phyloP scores from a whole-genome alignment of 2,113 vertebrate genomes.

The Mesoclemmys tuberculata region DNA sequence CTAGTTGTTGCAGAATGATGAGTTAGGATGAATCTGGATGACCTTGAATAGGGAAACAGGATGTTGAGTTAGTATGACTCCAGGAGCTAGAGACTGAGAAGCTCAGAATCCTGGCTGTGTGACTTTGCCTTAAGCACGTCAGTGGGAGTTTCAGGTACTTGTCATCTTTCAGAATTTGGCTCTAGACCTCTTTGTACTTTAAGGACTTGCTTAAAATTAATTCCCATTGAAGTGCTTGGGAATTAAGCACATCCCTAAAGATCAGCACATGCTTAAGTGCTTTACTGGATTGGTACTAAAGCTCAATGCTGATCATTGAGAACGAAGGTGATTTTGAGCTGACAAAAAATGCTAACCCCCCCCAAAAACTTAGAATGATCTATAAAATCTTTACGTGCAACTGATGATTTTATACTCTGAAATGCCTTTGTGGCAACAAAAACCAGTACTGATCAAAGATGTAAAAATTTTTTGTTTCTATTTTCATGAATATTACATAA shows the following conservation, averaged over 20 bases:
- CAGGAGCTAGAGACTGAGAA: neutral
- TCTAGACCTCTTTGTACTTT: conserved; percentile 7
- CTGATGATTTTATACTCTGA: conserved; percentile 20
- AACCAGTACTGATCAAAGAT: neutral
- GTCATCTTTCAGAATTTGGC: neutral
- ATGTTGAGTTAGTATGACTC: neutral
- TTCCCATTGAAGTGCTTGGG: neutral
- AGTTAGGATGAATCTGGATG: too few relatives aligned
- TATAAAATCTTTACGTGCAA: neutral
- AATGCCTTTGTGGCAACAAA: conserved; percentile 27
- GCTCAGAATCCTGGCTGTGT: neutral
- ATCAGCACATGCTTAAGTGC: conserved; percentile 15
- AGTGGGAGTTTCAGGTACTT: neutral
- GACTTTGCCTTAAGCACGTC: neutral
- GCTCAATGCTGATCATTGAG: neutral
- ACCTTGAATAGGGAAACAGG: neutral
- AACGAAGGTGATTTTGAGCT: conserved; percentile 18
- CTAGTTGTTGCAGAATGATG: neutral
- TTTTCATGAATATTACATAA: neutral
- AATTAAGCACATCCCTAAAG: neutral
- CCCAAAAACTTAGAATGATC: neutral
- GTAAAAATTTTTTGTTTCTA: conserved; percentile 8
- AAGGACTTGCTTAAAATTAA: neutral
- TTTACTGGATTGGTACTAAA: neutral
- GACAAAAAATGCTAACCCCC: neutral